Evolutionary conservation across 2,888 invertebrate species (phyloP).

Genomic region (Cephus runcator): DNA sequence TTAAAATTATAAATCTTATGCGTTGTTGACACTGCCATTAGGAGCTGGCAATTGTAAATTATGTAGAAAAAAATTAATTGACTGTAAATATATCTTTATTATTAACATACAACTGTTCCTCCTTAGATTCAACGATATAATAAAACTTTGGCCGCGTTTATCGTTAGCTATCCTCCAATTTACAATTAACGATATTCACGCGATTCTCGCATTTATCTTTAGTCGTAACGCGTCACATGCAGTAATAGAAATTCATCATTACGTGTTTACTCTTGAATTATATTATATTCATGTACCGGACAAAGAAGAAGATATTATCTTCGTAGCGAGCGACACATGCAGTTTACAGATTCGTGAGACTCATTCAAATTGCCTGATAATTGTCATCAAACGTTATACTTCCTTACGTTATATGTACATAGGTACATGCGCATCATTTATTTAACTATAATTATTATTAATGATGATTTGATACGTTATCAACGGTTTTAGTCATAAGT

Average conservation of each 20-base stretch:
- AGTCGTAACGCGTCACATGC: neutral
- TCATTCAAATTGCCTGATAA: neutral
- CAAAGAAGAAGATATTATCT: neutral
- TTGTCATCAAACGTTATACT: neutral
- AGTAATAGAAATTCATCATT: neutral
- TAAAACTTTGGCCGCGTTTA: neutral
- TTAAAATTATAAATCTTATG: slow-evolving; percentile 37
- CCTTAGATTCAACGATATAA: slow-evolving; percentile 14
- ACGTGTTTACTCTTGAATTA: neutral
- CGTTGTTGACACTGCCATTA: slow-evolving; percentile 61
- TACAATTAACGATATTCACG: neutral
- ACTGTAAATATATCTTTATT: slow-evolving; percentile 64
- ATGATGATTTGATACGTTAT: too few species aligned
- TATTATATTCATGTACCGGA: neutral
- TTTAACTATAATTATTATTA: too few species aligned
- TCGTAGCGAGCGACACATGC: neutral
- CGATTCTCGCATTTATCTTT: neutral
- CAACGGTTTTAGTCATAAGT: too few species aligned
- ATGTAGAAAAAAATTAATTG: slow-evolving; percentile 60
- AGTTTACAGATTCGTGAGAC: neutral
- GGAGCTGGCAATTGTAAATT: slow-evolving; percentile 61
- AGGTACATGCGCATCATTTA: neutral
- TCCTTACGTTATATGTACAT: neutral
- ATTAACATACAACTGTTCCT: slow-evolving; percentile 58
- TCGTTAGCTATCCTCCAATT: neutral